A percentile compares a stretch with the other conserved stretches of the same genome.
Conservation (phyloP, 1,140 invertebrate genomes). For the Cotesia typhae region DNA sequence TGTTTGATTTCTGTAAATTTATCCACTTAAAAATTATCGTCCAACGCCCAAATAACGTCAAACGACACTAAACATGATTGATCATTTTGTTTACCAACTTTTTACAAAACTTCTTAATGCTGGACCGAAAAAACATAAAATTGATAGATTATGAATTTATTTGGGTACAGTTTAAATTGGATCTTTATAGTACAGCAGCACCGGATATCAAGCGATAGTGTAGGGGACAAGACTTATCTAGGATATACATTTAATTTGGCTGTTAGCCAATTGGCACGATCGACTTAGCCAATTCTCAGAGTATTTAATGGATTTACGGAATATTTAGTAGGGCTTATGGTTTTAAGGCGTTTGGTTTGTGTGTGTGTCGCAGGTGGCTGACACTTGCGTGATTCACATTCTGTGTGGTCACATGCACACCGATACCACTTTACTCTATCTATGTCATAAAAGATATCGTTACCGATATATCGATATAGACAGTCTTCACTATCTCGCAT, state of each 20-base stretch:
- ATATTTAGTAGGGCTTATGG: conserved; percentile 59
- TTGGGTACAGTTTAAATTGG: conserved; percentile 3
- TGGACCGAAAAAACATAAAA: background rate
- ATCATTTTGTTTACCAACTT: too few species aligned
- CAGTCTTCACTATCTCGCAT: too few species aligned
- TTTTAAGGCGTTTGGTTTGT: conserved; percentile 53
- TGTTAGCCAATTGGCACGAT: conserved; percentile 59
- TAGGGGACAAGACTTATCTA: conserved; percentile 50
- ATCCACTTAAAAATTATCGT: conserved; percentile 1
- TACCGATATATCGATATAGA: too few species aligned
- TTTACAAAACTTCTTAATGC: background rate
- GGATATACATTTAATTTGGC: conserved; percentile 64
- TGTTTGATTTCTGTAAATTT: background rate
- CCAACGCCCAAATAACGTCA: too few species aligned
- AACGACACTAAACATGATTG: too few species aligned
- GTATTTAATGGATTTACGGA: conserved; percentile 56
- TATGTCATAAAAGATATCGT: conserved; percentile 20
- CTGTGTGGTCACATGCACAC: conserved; percentile 45
- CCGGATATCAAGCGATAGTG: conserved; percentile 41
- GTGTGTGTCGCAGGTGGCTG: conserved; percentile 38
- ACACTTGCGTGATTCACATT: conserved; percentile 52
- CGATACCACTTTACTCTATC: conserved; percentile 41
- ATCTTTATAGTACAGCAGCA: conserved; percentile 20
- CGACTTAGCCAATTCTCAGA: conserved; percentile 41
- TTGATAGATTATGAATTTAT: background rate